These are phyloP conservation scores for Camponotus floridanus DNA, from an alignment of 1,140 invertebrate species.

Conservation along the genomic window DNA sequence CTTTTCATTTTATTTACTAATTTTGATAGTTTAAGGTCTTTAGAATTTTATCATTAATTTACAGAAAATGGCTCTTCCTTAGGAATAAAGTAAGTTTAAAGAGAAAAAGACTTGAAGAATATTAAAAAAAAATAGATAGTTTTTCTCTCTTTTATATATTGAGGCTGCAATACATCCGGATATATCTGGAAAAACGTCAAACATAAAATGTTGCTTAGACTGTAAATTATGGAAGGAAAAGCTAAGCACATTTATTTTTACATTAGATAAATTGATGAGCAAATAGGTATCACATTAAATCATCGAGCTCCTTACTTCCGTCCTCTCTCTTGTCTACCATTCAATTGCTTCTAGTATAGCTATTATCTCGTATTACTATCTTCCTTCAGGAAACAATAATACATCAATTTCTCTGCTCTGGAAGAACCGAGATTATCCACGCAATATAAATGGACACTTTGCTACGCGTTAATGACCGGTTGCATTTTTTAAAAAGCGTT, in stretches of 20 bases:
- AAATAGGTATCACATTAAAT: constrained; percentile 38
- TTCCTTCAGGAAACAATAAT: constrained; percentile 48
- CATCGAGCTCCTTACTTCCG: not conserved
- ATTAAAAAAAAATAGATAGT: not conserved
- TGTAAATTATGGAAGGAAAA: not conserved
- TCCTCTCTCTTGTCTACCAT: too few relatives aligned
- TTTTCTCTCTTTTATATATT: too few relatives aligned
- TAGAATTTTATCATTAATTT: not conserved
- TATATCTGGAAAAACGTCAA: constrained; percentile 30
- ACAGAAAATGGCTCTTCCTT: not conserved
- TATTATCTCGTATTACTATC: constrained; percentile 30
- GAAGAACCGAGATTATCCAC: too few relatives aligned
- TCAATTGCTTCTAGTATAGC: constrained; percentile 7
- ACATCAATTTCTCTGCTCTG: constrained; percentile 35
- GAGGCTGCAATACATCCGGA: not conserved
- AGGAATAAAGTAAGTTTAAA: not conserved
- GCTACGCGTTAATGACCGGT: not conserved
- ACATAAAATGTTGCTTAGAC: constrained; percentile 6
- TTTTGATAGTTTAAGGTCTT: not conserved
- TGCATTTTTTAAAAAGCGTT: constrained; percentile 19
- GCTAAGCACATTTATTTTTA: constrained; percentile 16
- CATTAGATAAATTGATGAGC: constrained; percentile 45
- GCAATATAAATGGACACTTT: constrained; percentile 28
- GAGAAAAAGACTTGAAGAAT: not conserved
- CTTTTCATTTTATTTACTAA: not conserved